These are phyloP conservation scores for Blera fallax DNA, from an alignment of 2,888 invertebrate genomes.

Conservation along the genomic window DNA sequence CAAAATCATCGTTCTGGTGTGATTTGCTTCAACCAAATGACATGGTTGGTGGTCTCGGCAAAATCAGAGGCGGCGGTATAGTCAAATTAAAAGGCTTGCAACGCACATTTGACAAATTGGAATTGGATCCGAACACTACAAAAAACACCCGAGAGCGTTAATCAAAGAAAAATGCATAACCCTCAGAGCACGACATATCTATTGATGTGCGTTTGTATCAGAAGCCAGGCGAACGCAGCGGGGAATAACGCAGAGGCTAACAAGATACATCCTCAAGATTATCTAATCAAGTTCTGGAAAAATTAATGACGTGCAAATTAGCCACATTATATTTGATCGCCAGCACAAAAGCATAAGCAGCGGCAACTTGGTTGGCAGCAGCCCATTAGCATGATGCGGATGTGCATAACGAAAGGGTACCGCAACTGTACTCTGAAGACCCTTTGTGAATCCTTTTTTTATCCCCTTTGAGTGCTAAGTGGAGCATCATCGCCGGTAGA, in stretches of 20 bases:
- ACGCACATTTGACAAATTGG: conserved; percentile 67
- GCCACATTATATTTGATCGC: conserved; percentile 71
- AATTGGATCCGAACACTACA: conserved; percentile 50
- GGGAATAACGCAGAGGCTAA: conserved; percentile 61
- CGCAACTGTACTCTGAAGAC: conserved; percentile 64
- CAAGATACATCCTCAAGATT: conserved; percentile 68
- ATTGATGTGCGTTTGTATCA: conserved; percentile 7
- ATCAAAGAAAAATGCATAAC: conserved; percentile 16
- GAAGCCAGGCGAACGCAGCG: conserved; percentile 31
- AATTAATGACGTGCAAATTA: conserved; percentile 73
- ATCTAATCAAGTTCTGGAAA: conserved; percentile 65
- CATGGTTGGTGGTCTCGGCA: conserved; percentile 52
- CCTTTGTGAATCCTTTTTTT: conserved; percentile 36
- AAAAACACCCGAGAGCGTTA: conserved; percentile 41
- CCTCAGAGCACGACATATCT: conserved; percentile 46
- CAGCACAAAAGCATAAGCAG: conserved; percentile 64
- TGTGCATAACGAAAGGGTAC: conserved; percentile 67
- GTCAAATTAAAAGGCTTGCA: conserved; percentile 60
- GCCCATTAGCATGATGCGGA: conserved; percentile 69
- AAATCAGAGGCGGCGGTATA: conserved; percentile 39
- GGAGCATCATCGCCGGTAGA: conserved; percentile 59
- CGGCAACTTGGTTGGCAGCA: conserved; percentile 57
- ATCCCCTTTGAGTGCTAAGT: conserved; percentile 33
- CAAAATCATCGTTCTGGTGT: background rate
- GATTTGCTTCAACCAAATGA: conserved; percentile 16